Evolutionary conservation across 2,888 invertebrate genomes (phyloP).

Genomic region (Netelia melanura): DNA sequence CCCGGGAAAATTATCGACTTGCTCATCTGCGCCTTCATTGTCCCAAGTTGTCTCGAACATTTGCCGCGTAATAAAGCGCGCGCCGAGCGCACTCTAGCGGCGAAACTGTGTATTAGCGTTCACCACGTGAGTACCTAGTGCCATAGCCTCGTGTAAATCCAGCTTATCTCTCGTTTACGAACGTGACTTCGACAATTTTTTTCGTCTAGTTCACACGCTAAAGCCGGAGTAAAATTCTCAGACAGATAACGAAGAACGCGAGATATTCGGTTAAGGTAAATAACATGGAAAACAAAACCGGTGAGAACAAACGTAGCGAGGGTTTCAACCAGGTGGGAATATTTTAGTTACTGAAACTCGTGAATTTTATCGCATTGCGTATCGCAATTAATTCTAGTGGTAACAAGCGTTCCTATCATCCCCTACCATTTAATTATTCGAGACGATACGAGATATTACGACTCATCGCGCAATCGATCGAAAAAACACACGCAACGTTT

Average conservation of each 20-base stretch:
- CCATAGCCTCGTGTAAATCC: neutral
- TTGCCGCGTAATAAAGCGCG: neutral
- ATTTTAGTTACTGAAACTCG: too few relatives aligned
- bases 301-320: neutral
- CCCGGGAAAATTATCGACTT: conserved; percentile 18
- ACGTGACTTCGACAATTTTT: neutral
- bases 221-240: neutral
- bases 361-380: too few relatives aligned
- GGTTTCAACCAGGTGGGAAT: too few relatives aligned
- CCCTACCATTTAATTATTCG: neutral
- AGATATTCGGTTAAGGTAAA: neutral
- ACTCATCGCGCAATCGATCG: neutral
- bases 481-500: neutral
- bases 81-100: neutral
- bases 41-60: neutral
- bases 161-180: neutral
- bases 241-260: neutral
- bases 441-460: neutral
- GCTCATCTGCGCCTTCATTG: neutral
- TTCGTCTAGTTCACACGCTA: neutral
- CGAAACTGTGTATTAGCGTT: neutral
- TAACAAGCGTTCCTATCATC: too few relatives aligned
- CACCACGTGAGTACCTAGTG: too few relatives aligned
- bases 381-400: too few relatives aligned
- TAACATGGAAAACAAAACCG: neutral